These are phyloP conservation scores for Folsomia candida DNA, from an alignment of 2,888 invertebrate species.

Conservation along the genomic window DNA sequence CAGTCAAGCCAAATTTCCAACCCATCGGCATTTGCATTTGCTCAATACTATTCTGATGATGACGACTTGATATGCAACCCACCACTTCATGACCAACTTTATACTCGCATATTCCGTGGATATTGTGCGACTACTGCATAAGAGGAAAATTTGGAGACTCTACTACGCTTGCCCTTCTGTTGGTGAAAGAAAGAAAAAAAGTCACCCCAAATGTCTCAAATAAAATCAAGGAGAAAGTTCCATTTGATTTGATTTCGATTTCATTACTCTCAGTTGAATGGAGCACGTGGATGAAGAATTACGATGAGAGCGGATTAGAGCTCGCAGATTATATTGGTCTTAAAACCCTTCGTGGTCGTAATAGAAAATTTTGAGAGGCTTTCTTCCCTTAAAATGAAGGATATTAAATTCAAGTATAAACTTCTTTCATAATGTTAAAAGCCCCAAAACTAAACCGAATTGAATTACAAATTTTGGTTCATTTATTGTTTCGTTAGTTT, in stretches of 20 bases:
- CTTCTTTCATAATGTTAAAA: too few species aligned
- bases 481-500: too few species aligned
- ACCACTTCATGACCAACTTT: not conserved
- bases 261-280: slow-evolving; percentile 26
- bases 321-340: too few species aligned
- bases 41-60: not conserved
- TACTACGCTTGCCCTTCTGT: too few species aligned
- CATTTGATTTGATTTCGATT: slow-evolving; percentile 29
- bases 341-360: not conserved
- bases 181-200: too few species aligned
- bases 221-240: slow-evolving; percentile 14
- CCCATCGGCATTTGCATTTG: slow-evolving; percentile 9
- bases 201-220: too few species aligned
- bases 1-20: not conserved
- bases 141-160: not conserved
- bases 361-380: not conserved
- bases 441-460: too few species aligned
- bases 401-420: too few species aligned
- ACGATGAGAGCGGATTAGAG: too few species aligned
- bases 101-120: not conserved
- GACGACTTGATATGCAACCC: slow-evolving; percentile 7
- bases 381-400: too few species aligned
- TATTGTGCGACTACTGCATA: not conserved
- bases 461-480: too few species aligned
- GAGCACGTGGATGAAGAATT: slow-evolving; percentile 25